Conservation (phyloP, 2,888 invertebrate genomes). For the Gastrophysa polygoni region DNA sequence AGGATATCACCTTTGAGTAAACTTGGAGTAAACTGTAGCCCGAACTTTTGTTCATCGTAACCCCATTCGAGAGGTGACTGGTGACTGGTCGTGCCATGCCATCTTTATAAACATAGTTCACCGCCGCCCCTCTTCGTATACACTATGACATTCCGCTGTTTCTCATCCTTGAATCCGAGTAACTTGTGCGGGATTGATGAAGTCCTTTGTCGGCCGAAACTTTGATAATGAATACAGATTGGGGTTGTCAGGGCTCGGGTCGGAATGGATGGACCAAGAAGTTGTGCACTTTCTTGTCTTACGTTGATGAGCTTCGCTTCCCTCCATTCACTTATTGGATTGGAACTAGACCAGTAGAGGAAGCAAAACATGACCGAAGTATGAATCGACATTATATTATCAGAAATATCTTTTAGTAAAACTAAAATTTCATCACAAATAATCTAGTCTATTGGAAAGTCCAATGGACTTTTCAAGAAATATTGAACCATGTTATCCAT, state of each 20-base stretch:
- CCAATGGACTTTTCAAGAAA: too few species aligned
- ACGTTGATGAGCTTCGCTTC: neutral
- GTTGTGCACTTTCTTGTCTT: neutral
- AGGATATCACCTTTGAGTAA: constrained; percentile 30
- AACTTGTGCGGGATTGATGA: constrained; percentile 25
- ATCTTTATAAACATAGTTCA: constrained; percentile 25
- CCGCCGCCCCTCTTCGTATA: neutral
- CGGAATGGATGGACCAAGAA: neutral
- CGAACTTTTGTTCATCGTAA: constrained; percentile 26
- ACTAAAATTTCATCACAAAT: too few species aligned
- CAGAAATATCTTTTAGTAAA: too few species aligned
- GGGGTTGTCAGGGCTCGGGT: constrained; percentile 11
- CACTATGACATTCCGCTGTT: constrained; percentile 23
- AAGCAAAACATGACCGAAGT: too few species aligned
- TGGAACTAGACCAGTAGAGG: too few species aligned
- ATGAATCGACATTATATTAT: too few species aligned
- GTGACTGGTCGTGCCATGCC: constrained; percentile 2
- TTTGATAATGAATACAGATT: constrained; percentile 32
- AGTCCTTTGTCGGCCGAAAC: constrained; percentile 29
- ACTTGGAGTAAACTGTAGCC: constrained; percentile 25
- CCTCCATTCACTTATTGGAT: neutral
- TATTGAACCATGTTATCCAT: too few species aligned
- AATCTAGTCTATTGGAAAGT: too few species aligned
- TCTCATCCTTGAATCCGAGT: neutral
- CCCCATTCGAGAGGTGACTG: constrained; percentile 15